phyloP scores from a whole-genome alignment of 1,140 invertebrate genomes.

The Propsilocerus akamusi region DNA sequence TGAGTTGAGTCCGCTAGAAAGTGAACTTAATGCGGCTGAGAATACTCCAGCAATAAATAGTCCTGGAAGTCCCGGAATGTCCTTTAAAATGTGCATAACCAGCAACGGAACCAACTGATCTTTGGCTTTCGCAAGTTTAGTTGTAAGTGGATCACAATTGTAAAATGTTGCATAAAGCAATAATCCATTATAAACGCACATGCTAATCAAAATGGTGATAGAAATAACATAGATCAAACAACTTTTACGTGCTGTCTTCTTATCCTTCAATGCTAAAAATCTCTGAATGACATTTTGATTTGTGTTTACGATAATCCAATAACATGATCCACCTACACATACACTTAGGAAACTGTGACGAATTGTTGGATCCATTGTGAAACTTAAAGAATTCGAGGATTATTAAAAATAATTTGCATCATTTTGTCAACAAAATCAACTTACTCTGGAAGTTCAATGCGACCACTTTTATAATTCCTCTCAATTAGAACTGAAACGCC shows the following conservation, averaged over 20 bases:
- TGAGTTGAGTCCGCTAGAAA: conserved; percentile 80
- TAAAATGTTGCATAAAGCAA: conserved; percentile 62
- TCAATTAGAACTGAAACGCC: conserved; percentile 49
- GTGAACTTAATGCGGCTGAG: conserved; percentile 62
- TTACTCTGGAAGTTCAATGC: conserved; percentile 59
- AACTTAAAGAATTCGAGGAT: background rate
- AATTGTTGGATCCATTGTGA: background rate
- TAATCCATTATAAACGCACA: conserved; percentile 52
- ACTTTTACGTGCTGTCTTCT: conserved; percentile 14
- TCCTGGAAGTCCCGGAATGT: conserved; percentile 47
- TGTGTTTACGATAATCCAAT: conserved; percentile 67
- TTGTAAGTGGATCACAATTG: conserved; percentile 52
- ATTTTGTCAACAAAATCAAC: conserved; percentile 9
- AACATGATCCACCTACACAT: conserved; percentile 62
- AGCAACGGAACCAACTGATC: conserved; percentile 46
- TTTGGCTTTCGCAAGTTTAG: conserved; percentile 38
- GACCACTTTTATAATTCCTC: conserved; percentile 43
- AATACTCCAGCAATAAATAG: conserved; percentile 62
- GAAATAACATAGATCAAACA: conserved; percentile 27
- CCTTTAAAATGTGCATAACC: conserved; percentile 51
- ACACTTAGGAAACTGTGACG: conserved; percentile 63
- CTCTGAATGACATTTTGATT: conserved; percentile 75
- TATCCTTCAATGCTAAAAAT: conserved; percentile 32
- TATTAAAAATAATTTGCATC: background rate
- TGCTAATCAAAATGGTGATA: conserved; percentile 35